Evolutionary conservation across 1,140 invertebrate genomes (phyloP).

Genomic region (Pectinophora gossypiella): DNA sequence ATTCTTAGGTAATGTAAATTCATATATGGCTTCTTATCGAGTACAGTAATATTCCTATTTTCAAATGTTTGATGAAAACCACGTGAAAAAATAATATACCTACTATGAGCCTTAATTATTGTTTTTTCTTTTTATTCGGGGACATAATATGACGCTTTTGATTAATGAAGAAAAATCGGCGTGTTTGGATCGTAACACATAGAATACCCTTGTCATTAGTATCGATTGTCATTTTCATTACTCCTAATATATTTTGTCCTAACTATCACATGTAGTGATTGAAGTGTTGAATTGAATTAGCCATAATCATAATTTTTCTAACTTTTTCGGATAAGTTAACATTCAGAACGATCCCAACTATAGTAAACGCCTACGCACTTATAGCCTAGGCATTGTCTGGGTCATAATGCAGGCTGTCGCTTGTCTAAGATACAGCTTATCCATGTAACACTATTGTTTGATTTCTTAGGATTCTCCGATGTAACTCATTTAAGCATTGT

Average conservation of each 20-base stretch:
- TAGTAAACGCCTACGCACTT: slow-evolving; percentile 9
- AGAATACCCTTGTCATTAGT: neutral
- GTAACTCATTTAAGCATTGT: neutral
- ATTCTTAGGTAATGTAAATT: too few relatives aligned
- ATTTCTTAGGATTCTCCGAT: neutral
- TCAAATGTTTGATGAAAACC: too few relatives aligned
- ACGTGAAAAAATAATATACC: too few relatives aligned
- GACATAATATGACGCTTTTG: too few relatives aligned
- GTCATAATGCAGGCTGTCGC: neutral
- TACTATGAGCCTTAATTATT: too few relatives aligned
- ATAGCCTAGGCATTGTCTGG: slow-evolving; percentile 22
- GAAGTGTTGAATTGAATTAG: neutral
- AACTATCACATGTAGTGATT: neutral
- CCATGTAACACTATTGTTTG: neutral
- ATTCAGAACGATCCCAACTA: neutral
- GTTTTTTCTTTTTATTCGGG: too few relatives aligned
- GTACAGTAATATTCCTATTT: too few relatives aligned
- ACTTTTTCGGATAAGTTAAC: neutral
- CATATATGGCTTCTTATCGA: too few relatives aligned
- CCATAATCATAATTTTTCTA: neutral
- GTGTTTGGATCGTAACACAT: neutral
- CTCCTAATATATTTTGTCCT: neutral
- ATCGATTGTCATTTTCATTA: neutral
- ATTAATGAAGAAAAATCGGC: too few relatives aligned
- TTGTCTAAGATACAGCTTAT: neutral